Evolutionary conservation across 23 tunicate genomes (phyloP).

Genomic region (Phallusia fumigata): DNA sequence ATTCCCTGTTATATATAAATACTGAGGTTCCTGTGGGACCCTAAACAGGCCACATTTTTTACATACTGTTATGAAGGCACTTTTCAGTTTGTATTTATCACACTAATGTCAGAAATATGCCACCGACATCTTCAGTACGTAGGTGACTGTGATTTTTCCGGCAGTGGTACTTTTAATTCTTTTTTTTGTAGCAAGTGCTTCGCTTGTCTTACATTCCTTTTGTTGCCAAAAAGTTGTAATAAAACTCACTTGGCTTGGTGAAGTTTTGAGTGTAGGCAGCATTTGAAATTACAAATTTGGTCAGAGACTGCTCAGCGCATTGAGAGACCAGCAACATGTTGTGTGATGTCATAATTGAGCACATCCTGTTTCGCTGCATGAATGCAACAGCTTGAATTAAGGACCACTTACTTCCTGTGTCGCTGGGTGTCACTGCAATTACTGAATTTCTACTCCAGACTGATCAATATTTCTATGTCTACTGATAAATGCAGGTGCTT

Average conservation of each 20-base stretch:
- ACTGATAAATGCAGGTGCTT: too few species aligned
- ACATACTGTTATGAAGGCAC: too few species aligned
- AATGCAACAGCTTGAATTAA: conserved; percentile 37
- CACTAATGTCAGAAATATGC: too few species aligned
- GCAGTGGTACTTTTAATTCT: not conserved
- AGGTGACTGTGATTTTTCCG: not conserved
- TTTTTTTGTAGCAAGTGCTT: conserved; percentile 9
- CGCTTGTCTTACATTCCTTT: not conserved
- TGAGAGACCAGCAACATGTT: not conserved
- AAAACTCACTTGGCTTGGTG: conserved; percentile 1
- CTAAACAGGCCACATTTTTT: too few species aligned
- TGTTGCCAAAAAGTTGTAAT: conserved; percentile 1
- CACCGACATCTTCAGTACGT: not conserved
- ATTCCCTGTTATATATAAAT: too few species aligned
- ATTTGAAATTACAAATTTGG: not conserved
- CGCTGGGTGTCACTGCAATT: conserved; percentile 23
- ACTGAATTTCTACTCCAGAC: not conserved
- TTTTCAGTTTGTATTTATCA: too few species aligned
- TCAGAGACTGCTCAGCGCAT: not conserved
- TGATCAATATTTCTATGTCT: not conserved
- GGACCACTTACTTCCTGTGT: not conserved
- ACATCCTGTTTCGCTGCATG: conserved; percentile 16
- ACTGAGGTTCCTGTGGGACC: too few species aligned
- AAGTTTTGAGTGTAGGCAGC: not conserved
- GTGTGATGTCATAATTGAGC: conserved; percentile 3